phyloP scores from a whole-genome alignment of 2,113 vertebrate genomes.

The Seriola quinqueradiata region DNA sequence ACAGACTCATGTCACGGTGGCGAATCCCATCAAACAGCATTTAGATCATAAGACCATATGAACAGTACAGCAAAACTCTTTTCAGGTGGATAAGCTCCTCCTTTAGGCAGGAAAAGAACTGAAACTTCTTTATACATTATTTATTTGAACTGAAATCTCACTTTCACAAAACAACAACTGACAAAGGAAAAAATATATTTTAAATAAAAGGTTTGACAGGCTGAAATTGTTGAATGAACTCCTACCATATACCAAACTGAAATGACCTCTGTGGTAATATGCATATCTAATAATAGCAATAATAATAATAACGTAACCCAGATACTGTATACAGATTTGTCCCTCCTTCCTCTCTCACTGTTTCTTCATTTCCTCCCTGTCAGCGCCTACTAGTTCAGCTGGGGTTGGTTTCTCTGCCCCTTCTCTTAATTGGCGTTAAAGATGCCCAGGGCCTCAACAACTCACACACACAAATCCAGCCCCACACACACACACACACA shows the following conservation, averaged over 20 bases:
- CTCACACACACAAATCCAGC: constrained; percentile 24
- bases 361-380: constrained; percentile 70
- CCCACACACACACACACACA: constrained; percentile 19
- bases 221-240: not conserved
- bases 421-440: constrained; percentile 84
- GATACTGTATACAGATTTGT: constrained; percentile 51
- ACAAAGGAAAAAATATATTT: not conserved
- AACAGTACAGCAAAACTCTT: too few relatives aligned
- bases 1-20: too few relatives aligned
- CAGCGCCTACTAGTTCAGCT: constrained; percentile 67
- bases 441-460: constrained; percentile 72
- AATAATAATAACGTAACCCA: constrained; percentile 54
- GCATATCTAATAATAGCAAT: constrained; percentile 10
- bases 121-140: not conserved
- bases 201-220: not conserved
- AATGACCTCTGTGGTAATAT: constrained; percentile 4
- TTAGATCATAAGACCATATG: too few relatives aligned
- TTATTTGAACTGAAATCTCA: not conserved
- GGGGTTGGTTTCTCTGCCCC: constrained; percentile 71
- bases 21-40: too few relatives aligned
- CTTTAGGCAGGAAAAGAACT: not conserved
- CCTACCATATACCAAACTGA: not conserved
- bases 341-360: constrained; percentile 45
- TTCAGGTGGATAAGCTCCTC: too few relatives aligned
- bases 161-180: not conserved